phyloP scores from a whole-genome alignment of 2,888 invertebrate species.

The Sinhomidia bicolor region DNA sequence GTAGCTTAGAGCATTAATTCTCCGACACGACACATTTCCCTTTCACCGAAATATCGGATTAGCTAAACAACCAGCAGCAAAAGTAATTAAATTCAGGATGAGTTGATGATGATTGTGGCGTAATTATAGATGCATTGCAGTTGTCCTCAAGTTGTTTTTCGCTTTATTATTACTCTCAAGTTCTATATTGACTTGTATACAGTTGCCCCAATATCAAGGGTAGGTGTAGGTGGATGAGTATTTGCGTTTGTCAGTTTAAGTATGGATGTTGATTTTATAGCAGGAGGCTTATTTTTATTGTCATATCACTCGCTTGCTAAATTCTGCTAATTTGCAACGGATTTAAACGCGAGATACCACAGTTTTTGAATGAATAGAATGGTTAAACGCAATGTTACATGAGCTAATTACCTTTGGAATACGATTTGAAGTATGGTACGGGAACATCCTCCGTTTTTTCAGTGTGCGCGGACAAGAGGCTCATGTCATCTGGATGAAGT shows the following conservation, averaged over 20 bases:
- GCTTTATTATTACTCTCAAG: not conserved
- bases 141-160: not conserved
- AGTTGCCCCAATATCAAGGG: too few relatives aligned
- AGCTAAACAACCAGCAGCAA: not conserved
- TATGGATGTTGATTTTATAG: too few relatives aligned
- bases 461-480: constrained; percentile 21
- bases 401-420: constrained; percentile 60
- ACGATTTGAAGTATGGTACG: constrained; percentile 54
- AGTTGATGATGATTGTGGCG: not conserved
- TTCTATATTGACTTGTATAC: too few relatives aligned
- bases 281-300: too few relatives aligned
- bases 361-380: too few relatives aligned
- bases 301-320: too few relatives aligned
- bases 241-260: too few relatives aligned
- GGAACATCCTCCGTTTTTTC: constrained; percentile 34
- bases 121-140: not conserved
- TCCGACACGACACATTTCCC: not conserved
- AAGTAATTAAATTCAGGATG: constrained; percentile 16
- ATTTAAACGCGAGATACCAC: too few relatives aligned
- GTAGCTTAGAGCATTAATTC: not conserved
- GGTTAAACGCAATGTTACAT: too few relatives aligned
- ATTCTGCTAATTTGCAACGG: too few relatives aligned
- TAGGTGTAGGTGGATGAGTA: too few relatives aligned
- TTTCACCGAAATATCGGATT: not conserved
- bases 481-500: constrained; percentile 54